phyloP scores from a whole-genome alignment of 2,113 vertebrate species.

The Tachycineta bicolor region DNA sequence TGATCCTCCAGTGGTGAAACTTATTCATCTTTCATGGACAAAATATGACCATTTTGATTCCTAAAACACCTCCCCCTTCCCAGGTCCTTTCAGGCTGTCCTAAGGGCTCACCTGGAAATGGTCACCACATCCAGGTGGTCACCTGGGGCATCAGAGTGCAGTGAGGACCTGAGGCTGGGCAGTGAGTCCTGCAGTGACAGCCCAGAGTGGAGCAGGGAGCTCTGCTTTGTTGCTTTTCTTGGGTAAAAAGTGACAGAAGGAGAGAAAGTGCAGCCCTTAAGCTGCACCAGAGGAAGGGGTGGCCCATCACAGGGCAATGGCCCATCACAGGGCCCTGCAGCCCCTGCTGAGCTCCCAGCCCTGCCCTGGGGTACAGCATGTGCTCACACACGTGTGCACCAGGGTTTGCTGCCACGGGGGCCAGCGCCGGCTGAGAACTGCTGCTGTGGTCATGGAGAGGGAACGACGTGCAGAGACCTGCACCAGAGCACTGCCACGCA shows the following conservation, averaged over 20 bases:
- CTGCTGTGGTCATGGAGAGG: background rate
- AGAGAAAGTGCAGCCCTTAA: background rate
- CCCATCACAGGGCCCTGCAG: background rate
- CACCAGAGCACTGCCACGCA: background rate
- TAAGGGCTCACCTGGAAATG: background rate
- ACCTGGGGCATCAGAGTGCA: accelerated
- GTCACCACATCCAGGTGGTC: background rate
- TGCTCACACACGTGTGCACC: background rate
- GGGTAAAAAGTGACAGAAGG: accelerated
- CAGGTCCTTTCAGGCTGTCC: background rate
- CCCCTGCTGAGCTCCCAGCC: accelerated
- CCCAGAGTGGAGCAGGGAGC: background rate
- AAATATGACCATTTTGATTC: background rate
- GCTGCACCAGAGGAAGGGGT: background rate
- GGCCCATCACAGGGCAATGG: background rate
- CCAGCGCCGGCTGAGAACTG: background rate
- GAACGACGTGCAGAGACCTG: background rate
- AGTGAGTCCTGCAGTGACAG: background rate
- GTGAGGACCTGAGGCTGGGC: background rate
- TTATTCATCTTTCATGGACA: background rate
- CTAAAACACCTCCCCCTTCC: background rate
- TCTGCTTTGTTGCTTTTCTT: background rate
- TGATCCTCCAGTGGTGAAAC: background rate
- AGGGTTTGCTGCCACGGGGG: background rate
- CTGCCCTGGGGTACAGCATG: background rate